A percentile compares a stretch with the other conserved stretches of the same genome.
These are phyloP conservation scores for Pantelozetes paolii DNA, from an alignment of 2,888 invertebrate genomes.

Conservation along the genomic window DNA sequence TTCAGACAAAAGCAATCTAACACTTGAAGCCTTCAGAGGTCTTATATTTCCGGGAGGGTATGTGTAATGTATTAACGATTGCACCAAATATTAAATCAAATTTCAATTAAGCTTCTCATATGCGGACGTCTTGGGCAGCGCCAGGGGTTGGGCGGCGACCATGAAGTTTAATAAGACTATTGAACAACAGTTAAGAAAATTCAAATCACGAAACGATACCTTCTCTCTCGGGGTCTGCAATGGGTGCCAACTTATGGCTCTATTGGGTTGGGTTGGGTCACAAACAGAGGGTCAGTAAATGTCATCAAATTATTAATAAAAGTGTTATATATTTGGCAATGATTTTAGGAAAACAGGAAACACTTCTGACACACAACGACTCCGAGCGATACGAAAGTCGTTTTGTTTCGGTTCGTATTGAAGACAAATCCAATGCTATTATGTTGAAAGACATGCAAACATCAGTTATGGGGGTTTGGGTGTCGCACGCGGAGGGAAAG, in stretches of 20 bases:
- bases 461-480: conserved; percentile 88
- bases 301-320: background rate
- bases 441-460: conserved; percentile 86
- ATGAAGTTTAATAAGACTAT: conserved; percentile 73
- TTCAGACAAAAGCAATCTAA: conserved; percentile 52
- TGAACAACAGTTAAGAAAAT: conserved; percentile 70
- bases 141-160: conserved; percentile 88
- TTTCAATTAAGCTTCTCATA: too few species aligned
- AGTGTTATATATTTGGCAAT: background rate
- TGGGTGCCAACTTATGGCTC: conserved; percentile 92
- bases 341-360: conserved; percentile 48
- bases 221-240: conserved; percentile 98
- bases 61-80: too few species aligned
- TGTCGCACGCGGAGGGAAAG: conserved; percentile 90
- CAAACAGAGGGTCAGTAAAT: conserved; percentile 28
- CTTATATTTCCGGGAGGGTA: conserved; percentile 94
- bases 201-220: conserved; percentile 66
- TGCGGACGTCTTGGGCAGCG: conserved; percentile 94
- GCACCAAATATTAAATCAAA: too few species aligned
- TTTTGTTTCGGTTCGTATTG: conserved; percentile 71
- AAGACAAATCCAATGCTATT: conserved; percentile 64
- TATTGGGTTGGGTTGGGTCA: conserved; percentile 77
- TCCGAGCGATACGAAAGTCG: conserved; percentile 84
- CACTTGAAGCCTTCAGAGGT: conserved; percentile 76
- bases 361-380: conserved; percentile 74